These are phyloP conservation scores for Nephrotoma appendiculata DNA, from an alignment of 2,888 invertebrate genomes.

Conservation along the genomic window DNA sequence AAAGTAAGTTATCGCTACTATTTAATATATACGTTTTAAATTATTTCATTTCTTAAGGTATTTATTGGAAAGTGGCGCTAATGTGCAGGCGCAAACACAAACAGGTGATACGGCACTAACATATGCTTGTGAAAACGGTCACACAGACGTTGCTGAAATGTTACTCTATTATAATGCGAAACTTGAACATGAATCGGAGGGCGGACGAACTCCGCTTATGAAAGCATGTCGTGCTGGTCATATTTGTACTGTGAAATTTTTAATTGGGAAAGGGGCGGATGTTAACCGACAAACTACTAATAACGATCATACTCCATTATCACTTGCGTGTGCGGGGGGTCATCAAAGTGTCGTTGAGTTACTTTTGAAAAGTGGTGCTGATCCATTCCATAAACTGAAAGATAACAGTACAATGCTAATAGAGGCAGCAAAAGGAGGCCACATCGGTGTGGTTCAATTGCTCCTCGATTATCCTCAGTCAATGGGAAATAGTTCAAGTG, in stretches of 20 bases:
- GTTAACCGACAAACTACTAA: slow-evolving; percentile 81
- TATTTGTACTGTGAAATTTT: slow-evolving; percentile 88
- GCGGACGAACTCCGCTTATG: slow-evolving; percentile 95
- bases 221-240: slow-evolving; percentile 96
- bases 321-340: slow-evolving; percentile 92
- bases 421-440: slow-evolving; percentile 96
- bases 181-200: slow-evolving; percentile 92
- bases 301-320: slow-evolving; percentile 95
- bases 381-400: slow-evolving; percentile 92
- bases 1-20: neutral
- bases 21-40: neutral
- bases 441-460: slow-evolving; percentile 88
- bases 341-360: slow-evolving; percentile 88
- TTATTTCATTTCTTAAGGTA: slow-evolving; percentile 37
- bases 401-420: slow-evolving; percentile 98
- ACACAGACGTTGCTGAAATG: slow-evolving; percentile 91
- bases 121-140: slow-evolving; percentile 97
- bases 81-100: slow-evolving; percentile 87
- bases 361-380: slow-evolving; percentile 79
- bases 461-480: slow-evolving; percentile 88
- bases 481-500: slow-evolving; percentile 46
- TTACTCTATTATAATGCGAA: slow-evolving; percentile 82
- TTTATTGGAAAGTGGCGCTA: slow-evolving; percentile 69
- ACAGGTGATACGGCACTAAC: slow-evolving; percentile 93
- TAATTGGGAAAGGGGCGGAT: slow-evolving; percentile 75